phyloP scores from a whole-genome alignment of 2,797 vertebrate genomes.

The Trematomus bernacchii region DNA sequence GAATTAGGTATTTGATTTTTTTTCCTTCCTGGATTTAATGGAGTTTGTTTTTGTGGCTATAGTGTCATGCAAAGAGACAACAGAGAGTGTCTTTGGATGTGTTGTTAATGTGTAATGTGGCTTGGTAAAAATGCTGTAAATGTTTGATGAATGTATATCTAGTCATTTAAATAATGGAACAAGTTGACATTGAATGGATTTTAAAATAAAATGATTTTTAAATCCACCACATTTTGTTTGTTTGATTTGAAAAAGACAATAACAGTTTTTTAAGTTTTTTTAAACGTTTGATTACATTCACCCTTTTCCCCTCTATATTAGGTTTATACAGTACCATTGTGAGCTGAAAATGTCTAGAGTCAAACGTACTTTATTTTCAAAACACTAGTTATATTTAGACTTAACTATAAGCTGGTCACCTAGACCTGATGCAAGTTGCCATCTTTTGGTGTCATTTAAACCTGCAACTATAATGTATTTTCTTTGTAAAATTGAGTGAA shows the following conservation, averaged over 20 bases:
- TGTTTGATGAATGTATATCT: slow-evolving; percentile 85
- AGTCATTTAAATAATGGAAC: slow-evolving; percentile 80
- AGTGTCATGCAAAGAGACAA: slow-evolving; percentile 62
- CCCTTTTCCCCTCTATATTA: not conserved
- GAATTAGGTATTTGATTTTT: slow-evolving; percentile 56
- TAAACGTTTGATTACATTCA: no score
- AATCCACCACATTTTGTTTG: slow-evolving; percentile 35
- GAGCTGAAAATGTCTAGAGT: no score
- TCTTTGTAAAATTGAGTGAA: not conserved
- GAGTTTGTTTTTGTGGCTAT: slow-evolving; percentile 73
- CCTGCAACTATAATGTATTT: not conserved
- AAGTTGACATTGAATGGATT: slow-evolving; percentile 80
- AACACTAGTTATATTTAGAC: no score
- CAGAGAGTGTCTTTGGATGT: slow-evolving; percentile 66
- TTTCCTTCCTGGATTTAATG: slow-evolving; percentile 47
- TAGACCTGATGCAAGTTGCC: no score
- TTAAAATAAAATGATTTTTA: slow-evolving; percentile 82
- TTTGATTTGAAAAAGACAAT: not conserved
- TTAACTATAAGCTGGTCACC: no score
- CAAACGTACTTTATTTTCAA: no score
- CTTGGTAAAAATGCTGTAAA: slow-evolving; percentile 83
- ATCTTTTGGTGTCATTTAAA: not conserved
- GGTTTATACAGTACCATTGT: not conserved
- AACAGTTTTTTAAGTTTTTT: not conserved
- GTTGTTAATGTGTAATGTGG: slow-evolving; percentile 77